Evolutionary conservation across 2,888 invertebrate genomes (phyloP).

Genomic region (Drosophila nigricruria): DNA sequence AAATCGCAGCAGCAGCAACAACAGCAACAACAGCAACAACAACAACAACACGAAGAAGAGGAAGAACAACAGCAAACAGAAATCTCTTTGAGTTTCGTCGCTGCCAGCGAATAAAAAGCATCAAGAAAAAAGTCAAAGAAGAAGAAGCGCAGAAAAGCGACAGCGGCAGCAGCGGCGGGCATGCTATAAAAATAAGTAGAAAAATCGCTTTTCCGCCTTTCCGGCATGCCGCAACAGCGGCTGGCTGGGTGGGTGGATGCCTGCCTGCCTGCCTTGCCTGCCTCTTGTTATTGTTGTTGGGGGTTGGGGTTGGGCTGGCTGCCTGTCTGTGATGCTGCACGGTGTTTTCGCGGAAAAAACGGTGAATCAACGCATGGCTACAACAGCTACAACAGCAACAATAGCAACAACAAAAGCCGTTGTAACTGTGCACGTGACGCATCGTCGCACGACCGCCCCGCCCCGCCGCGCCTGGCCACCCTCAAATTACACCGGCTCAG

Average conservation of each 20-base stretch:
- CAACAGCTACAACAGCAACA: slow-evolving; percentile 50
- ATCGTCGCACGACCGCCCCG: slow-evolving; percentile 24
- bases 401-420: slow-evolving; percentile 38
- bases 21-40: slow-evolving; percentile 47
- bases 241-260: slow-evolving; percentile 12
- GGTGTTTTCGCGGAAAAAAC: slow-evolving; percentile 77
- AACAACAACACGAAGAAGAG: slow-evolving; percentile 34
- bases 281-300: neutral
- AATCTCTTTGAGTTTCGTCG: slow-evolving; percentile 63
- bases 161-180: slow-evolving; percentile 7
- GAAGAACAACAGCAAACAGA: slow-evolving; percentile 56
- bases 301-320: slow-evolving; percentile 9
- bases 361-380: slow-evolving; percentile 69
- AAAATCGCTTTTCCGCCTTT: slow-evolving; percentile 78
- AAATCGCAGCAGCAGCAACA: slow-evolving; percentile 64
- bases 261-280: slow-evolving; percentile 1
- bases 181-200: slow-evolving; percentile 68
- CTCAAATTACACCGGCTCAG: slow-evolving; percentile 18
- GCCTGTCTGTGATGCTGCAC: slow-evolving; percentile 58
- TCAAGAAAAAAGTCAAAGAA: slow-evolving; percentile 34
- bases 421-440: slow-evolving; percentile 74
- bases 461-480: slow-evolving; percentile 14
- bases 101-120: slow-evolving; percentile 31
- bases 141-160: slow-evolving; percentile 14
- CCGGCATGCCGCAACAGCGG: slow-evolving; percentile 31